Evolutionary conservation across 2,113 vertebrate genomes (phyloP), one percentile per base, ranked within the genome.

Genomic region (Leiothrix lutea): DNA sequence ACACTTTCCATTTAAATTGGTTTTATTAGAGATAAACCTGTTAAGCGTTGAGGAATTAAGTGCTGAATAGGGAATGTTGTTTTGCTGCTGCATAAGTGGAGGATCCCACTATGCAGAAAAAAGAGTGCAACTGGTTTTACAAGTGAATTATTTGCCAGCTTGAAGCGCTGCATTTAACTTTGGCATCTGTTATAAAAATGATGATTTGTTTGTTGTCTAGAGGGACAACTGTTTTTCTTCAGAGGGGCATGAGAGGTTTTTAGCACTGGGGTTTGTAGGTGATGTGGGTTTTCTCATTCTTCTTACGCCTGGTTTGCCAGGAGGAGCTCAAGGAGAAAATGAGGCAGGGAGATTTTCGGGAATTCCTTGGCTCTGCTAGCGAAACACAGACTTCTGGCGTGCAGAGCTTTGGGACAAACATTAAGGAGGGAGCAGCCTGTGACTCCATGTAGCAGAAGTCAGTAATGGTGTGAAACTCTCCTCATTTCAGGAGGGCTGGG

Each of bases 1-100:
- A 88, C 78, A 74, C 85, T 96, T 97, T 94, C 90, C 88, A 96
- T 95, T 95, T 91, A 85, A 95, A 95, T 96, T 95, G 93, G 90
- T 92, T 96, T 96, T 96, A 92, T 93, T 96, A 86, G 84, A 94
- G 90, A 96, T 86, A 94, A 97, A 92, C 93, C 85, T 90, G 91
- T 92, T 96, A 96, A 96, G 81, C 28, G 6, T 94, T 93, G 80
- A 95, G 80, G 82, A 95, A 95, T 92, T 93, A 94, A 89, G 87
- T 61, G 70, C 91, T 81, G 81, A 89, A 91, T 73, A 40, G 88
- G 65, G 75, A 88, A 90, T 60, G 66, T 57, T 94, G 74, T 93
- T 91, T 89, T 11, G 4, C 58, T 45, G 70, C 92, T 94, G 42
- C 26, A 25, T 78, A 93, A 91, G 57, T 80, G 90, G 91, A 82